Conservation (phyloP, 2,888 invertebrate species). For the Thymelicus acteon region DNA sequence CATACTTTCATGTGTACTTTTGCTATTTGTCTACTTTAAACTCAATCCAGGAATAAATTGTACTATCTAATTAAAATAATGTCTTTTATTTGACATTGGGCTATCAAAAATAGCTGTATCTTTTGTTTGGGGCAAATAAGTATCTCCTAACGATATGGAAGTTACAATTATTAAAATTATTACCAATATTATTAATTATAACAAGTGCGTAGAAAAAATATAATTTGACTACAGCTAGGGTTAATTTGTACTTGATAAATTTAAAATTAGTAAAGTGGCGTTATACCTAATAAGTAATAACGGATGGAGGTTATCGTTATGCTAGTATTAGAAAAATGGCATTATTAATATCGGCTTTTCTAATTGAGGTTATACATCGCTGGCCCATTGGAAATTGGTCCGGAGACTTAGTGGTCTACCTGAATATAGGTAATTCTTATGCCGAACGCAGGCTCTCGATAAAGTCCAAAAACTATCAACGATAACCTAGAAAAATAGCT, state of each 20-base stretch:
- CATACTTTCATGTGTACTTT: background rate
- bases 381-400: background rate
- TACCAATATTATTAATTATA: background rate
- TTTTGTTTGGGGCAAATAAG: slow-evolving; percentile 1
- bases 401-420: background rate
- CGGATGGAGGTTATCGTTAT: background rate
- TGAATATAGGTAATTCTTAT: background rate
- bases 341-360: background rate
- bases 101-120: slow-evolving; percentile 32
- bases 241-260: slow-evolving; percentile 32
- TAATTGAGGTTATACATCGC: background rate
- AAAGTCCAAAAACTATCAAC: background rate
- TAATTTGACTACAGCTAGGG: slow-evolving; percentile 21
- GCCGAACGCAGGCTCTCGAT: background rate
- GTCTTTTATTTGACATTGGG: background rate
- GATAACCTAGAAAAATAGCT: no score
- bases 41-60: slow-evolving; percentile 4
- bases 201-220: slow-evolving; percentile 30
- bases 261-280: slow-evolving; percentile 14
- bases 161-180: background rate
- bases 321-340: background rate
- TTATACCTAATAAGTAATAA: background rate
- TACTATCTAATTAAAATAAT: slow-evolving; percentile 12
- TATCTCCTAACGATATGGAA: background rate
- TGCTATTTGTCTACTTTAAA: background rate